phyloP scores from a whole-genome alignment of 2,113 vertebrate genomes.

The Sclerurus mexicanus region DNA sequence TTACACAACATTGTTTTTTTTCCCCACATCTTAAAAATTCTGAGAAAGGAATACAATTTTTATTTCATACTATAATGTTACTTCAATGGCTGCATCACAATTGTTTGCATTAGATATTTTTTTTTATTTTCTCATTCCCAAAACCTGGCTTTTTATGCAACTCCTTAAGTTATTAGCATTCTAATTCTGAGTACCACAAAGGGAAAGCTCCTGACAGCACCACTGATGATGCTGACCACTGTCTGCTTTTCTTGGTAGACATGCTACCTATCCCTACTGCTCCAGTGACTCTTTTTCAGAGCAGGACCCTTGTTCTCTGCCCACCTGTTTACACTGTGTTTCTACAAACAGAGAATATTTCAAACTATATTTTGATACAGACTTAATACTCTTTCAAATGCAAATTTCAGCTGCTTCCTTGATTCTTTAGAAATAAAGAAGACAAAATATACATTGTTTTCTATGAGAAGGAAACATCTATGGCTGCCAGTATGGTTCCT shows the following conservation, averaged over 20 bases:
- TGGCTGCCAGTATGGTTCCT: background rate
- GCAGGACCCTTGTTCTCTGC: background rate
- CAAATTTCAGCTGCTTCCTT: background rate
- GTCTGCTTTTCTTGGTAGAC: background rate
- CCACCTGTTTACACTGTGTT: background rate
- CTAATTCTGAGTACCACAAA: background rate
- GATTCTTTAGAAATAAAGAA: background rate
- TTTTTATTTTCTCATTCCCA: background rate
- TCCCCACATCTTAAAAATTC: background rate
- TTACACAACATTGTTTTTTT: background rate
- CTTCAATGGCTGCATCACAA: background rate
- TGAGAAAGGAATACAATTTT: background rate
- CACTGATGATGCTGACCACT: background rate
- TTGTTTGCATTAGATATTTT: background rate
- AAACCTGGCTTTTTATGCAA: background rate
- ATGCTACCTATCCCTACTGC: background rate
- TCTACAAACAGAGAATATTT: background rate
- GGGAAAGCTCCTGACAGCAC: accelerated
- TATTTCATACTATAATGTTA: background rate
- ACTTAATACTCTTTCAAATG: background rate
- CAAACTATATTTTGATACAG: background rate
- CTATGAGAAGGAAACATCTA: background rate
- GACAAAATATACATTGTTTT: background rate
- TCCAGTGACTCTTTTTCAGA: background rate
- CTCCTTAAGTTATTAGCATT: background rate